A percentile compares a stretch with the other conserved stretches of the same genome.
phyloP scores from a whole-genome alignment of 2,888 invertebrate species.

The Drosophila rubida region DNA sequence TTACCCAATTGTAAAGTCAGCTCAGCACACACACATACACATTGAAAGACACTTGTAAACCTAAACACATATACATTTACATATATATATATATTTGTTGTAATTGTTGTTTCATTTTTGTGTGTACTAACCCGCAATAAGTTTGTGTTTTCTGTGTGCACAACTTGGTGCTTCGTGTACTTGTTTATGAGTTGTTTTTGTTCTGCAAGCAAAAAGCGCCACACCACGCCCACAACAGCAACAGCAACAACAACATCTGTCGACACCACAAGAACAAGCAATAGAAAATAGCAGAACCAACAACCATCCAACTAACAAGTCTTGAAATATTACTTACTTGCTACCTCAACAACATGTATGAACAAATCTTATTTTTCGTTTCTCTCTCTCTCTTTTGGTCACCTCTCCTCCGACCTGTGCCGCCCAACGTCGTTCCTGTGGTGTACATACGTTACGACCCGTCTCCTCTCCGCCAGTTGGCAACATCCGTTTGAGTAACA shows the following conservation, averaged over 20 bases:
- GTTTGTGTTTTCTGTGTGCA: conserved; percentile 32
- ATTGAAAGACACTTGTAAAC: conserved; percentile 19
- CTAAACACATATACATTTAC: conserved; percentile 18
- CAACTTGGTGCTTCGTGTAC: conserved; percentile 30
- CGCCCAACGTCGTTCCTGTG: conserved; percentile 12
- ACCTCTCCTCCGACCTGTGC: conserved; percentile 3
- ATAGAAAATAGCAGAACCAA: conserved; percentile 22
- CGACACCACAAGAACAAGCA: conserved; percentile 13
- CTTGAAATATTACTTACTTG: conserved; percentile 9
- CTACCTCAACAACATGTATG: conserved; percentile 20
- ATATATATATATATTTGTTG: conserved; percentile 31
- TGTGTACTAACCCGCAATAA: conserved; percentile 30
- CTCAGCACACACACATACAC: conserved; percentile 20
- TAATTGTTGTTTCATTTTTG: conserved; percentile 50
- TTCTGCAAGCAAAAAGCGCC: conserved; percentile 21
- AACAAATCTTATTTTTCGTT: conserved; percentile 50
- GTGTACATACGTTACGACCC: conserved; percentile 30
- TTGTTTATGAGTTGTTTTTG: conserved; percentile 24
- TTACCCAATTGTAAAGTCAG: conserved; percentile 18
- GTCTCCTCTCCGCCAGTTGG: conserved; percentile 83
- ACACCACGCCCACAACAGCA: conserved; percentile 31
- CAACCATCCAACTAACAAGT: conserved; percentile 31
- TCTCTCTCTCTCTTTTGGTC: conserved; percentile 33
- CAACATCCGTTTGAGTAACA: conserved; percentile 87
- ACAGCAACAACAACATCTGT: conserved; percentile 15